Evolutionary conservation across 1,140 invertebrate genomes (phyloP), one percentile per base, ranked within the genome.

Genomic region (Pseudomyrmex concolor): DNA sequence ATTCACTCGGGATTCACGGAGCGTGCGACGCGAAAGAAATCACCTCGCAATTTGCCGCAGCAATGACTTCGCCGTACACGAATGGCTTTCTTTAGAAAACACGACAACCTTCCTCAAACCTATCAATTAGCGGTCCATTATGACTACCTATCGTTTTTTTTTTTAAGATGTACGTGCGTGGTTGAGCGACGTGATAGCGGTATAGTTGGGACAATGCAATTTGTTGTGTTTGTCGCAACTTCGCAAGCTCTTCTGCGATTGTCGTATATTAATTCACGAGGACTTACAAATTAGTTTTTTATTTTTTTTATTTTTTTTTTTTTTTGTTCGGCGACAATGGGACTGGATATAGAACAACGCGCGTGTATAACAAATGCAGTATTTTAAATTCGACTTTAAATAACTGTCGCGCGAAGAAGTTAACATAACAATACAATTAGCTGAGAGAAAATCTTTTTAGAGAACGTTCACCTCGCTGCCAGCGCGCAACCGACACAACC

Each of bases 381-480:
- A 78, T 45, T 19, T 48, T 22, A 45, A 57, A 54, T 13, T 13
- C 54, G 64, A 48, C 54, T 78, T 59, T 15, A 17, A 54, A 34
- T 34, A 34, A 54, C 17, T 34, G 76, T 70, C 50, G 60, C 50
- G 60, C 68, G 63, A 77, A 13, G 51, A 13, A 67, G 63, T 74
- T 34, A 34, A 34, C 34, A 68, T 45, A 84, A 88, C 83, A 88
- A 91, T 92, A 92, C 90, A 91, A 90, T 90, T 92, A 91, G 89
- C 81, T 76, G 91, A 90, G 92, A 93, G 92, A 93, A 93, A 93
- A 92, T 93, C 91, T 89, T 91, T 92, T 91, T 84, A 90, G 89
- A 90, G 92, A 92, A 91, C 92, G 63, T 93, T 93, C 90, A 92
- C 92, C 91, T 91, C 83, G 63, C 87, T 64, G 54, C 57, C 63